phyloP scores from a whole-genome alignment of 2,113 vertebrate species.

The Noturus placidus region DNA sequence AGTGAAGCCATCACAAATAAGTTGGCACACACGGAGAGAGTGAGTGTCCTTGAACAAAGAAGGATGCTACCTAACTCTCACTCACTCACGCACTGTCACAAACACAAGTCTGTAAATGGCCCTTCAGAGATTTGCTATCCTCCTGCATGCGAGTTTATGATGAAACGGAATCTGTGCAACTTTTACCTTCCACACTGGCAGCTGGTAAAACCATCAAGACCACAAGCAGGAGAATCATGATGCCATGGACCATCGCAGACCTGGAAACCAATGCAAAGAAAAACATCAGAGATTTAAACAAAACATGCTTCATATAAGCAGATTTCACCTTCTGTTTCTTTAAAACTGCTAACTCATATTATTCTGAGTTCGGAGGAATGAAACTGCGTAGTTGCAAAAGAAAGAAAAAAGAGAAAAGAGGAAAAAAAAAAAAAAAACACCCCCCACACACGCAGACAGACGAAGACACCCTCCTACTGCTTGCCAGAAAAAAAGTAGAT shows the following conservation, averaged over 20 bases:
- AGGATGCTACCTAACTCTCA: constrained; percentile 20
- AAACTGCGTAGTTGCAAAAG: constrained; percentile 43
- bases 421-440: neutral
- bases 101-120: constrained; percentile 67
- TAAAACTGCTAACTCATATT: constrained; percentile 23
- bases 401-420: neutral
- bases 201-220: constrained; percentile 77
- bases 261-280: constrained; percentile 64
- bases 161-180: constrained; percentile 19
- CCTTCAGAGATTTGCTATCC: constrained; percentile 4
- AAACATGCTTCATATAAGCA: neutral
- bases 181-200: constrained; percentile 83
- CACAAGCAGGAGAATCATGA: constrained; percentile 80
- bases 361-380: neutral
- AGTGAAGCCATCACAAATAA: constrained; percentile 32
- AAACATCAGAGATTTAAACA: neutral
- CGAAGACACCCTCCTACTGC: constrained; percentile 44
- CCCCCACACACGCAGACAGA: constrained; percentile 10
- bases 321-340: constrained; percentile 2
- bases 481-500: constrained; percentile 32
- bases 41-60: neutral
- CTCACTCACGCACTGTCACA: constrained; percentile 73
- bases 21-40: neutral
- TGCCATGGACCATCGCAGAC: constrained; percentile 75
- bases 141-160: neutral